Evolutionary conservation across 2,888 invertebrate species (phyloP).

Genomic region (Apotomis turbidana): DNA sequence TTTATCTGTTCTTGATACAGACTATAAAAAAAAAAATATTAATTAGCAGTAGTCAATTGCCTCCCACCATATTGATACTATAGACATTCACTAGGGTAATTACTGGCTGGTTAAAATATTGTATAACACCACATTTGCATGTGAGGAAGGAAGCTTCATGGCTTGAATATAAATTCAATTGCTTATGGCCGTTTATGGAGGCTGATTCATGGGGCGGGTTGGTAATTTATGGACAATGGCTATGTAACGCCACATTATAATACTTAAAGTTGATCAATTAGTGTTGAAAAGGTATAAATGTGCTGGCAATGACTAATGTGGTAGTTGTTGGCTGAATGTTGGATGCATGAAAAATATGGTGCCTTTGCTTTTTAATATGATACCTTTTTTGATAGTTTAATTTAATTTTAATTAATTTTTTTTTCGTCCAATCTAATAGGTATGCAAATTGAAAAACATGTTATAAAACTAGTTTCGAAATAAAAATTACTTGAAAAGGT

Average conservation of each 20-base stretch:
- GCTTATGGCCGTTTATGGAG: slow-evolving; percentile 5
- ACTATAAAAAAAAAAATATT: background rate
- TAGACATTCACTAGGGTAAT: slow-evolving; percentile 2
- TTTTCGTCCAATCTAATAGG: too few species aligned
- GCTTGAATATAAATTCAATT: slow-evolving; percentile 30
- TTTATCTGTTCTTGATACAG: background rate
- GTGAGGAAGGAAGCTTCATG: slow-evolving; percentile 24
- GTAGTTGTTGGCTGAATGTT: too few species aligned
- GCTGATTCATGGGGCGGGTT: slow-evolving; percentile 16
- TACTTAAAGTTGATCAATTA: background rate
- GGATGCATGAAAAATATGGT: too few species aligned
- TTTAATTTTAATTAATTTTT: too few species aligned
- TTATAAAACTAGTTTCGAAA: too few species aligned
- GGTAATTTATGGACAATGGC: slow-evolving; percentile 3
- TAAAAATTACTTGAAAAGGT: too few species aligned
- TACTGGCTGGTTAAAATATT: slow-evolving; percentile 11
- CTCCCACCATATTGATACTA: slow-evolving; percentile 5
- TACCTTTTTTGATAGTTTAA: too few species aligned
- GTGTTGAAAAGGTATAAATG: too few species aligned
- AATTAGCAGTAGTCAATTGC: slow-evolving; percentile 3
- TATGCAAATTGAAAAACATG: too few species aligned
- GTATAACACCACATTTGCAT: slow-evolving; percentile 21
- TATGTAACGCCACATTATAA: background rate
- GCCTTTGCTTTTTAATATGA: too few species aligned
- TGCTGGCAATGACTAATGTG: too few species aligned